phyloP scores from a whole-genome alignment of 2,888 invertebrate species.

The Iselma pallidipennis region DNA sequence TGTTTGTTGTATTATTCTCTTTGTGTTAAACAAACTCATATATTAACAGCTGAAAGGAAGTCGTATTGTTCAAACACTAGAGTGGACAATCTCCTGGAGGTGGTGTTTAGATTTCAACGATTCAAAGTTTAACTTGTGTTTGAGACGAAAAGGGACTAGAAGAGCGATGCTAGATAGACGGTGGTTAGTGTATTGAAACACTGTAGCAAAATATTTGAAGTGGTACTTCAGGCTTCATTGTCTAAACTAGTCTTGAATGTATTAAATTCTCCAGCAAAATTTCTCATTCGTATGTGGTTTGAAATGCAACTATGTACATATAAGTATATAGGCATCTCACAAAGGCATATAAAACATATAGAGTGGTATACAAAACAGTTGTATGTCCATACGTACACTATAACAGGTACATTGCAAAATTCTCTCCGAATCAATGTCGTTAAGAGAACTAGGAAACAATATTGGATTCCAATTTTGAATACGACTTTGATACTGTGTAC shows the following conservation, averaged over 20 bases:
- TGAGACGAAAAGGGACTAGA: neutral
- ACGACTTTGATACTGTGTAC: too few species aligned
- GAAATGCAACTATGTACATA: neutral
- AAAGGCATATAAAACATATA: too few species aligned
- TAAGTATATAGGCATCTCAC: neutral
- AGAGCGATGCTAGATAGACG: neutral
- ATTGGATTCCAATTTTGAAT: too few species aligned
- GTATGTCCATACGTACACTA: too few species aligned
- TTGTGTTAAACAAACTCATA: neutral
- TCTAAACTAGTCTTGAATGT: neutral
- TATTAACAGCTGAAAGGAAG: neutral
- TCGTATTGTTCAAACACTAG: neutral
- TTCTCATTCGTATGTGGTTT: neutral
- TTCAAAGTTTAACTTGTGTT: neutral
- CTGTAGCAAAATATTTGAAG: neutral
- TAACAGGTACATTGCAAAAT: too few species aligned
- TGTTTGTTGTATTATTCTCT: neutral
- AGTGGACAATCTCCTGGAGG: neutral
- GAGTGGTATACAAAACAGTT: too few species aligned
- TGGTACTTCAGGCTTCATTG: neutral
- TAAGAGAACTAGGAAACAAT: too few species aligned
- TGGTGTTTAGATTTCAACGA: neutral
- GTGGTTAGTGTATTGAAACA: neutral
- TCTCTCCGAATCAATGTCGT: too few species aligned
- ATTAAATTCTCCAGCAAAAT: neutral